Percentiles rank a stretch among this genome's conserved stretches.
These are phyloP conservation scores for Rhineura floridana DNA, from an alignment of 2,113 vertebrate genomes.

Conservation along the genomic window DNA sequence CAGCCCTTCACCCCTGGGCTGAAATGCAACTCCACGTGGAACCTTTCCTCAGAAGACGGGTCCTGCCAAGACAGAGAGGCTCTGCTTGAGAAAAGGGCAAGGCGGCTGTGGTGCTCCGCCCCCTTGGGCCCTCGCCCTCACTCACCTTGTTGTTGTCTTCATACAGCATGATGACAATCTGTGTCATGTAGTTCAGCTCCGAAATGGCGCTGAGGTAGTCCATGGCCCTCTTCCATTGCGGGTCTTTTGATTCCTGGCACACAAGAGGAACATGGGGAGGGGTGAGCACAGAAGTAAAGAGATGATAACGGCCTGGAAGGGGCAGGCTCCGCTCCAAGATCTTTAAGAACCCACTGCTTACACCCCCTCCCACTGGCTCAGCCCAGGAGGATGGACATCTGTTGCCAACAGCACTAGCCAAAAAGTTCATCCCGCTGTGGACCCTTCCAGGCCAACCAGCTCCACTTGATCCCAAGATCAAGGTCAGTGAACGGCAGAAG, in stretches of 20 bases:
- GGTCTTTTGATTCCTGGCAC: slow-evolving; percentile 90
- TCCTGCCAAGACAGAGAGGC: slow-evolving; percentile 75
- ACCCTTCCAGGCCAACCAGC: background rate
- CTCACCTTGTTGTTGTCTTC: slow-evolving; percentile 97
- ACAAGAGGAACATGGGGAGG: slow-evolving; percentile 43
- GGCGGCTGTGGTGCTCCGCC: rapidly evolving
- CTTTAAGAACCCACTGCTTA: no score
- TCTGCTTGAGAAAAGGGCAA: no score
- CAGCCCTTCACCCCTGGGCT: slow-evolving; percentile 95
- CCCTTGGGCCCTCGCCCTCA: background rate
- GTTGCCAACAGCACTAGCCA: no score
- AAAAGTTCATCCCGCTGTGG: background rate
- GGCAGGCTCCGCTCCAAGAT: background rate
- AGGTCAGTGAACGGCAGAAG: background rate
- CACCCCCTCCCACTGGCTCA: no score
- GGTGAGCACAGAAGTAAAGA: slow-evolving; percentile 35
- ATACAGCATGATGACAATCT: slow-evolving; percentile 99
- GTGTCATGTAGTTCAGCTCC: slow-evolving; percentile 99
- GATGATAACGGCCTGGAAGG: background rate
- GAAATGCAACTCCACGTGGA: slow-evolving; percentile 98
- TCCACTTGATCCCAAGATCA: background rate
- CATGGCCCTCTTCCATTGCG: slow-evolving; percentile 98
- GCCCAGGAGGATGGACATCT: no score
- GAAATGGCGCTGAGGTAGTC: slow-evolving; percentile 96
- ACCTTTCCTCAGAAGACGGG: slow-evolving; percentile 92